phyloP scores from a whole-genome alignment of 1,140 invertebrate genomes.

The Cydia splendana region DNA sequence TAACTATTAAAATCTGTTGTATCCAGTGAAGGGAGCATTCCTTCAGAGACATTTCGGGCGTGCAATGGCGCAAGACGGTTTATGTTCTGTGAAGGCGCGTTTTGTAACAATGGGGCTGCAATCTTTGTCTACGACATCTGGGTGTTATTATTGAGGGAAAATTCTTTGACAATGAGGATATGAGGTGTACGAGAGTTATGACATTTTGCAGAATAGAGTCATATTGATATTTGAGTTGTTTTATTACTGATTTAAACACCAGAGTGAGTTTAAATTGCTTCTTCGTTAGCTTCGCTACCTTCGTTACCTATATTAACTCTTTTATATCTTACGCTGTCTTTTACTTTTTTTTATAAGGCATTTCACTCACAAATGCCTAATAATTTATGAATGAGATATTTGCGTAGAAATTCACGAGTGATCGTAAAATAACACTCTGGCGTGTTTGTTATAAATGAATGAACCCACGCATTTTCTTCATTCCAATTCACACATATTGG shows the following conservation, averaged over 20 bases:
- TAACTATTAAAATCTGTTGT: constrained; percentile 47
- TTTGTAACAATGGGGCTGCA: constrained; percentile 35
- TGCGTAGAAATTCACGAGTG: neutral
- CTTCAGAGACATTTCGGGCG: constrained; percentile 58
- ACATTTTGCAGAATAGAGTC: neutral
- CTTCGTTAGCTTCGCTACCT: too few relatives aligned
- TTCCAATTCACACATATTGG: neutral
- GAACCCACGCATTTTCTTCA: neutral
- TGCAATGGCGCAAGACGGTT: constrained; percentile 66
- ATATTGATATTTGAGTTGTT: too few relatives aligned
- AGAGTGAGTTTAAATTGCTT: too few relatives aligned
- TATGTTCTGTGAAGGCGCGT: constrained; percentile 72
- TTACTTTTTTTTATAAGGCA: too few relatives aligned
- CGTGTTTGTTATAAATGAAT: neutral
- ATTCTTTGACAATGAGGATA: constrained; percentile 5
- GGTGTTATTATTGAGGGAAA: neutral
- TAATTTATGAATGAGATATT: neutral
- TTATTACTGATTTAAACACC: too few relatives aligned
- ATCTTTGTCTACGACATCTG: constrained; percentile 23
- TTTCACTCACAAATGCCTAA: too few relatives aligned
- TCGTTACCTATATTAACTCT: too few relatives aligned
- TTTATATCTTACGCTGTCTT: too few relatives aligned
- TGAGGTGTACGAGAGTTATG: neutral
- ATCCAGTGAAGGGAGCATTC: constrained; percentile 46
- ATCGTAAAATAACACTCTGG: neutral